phyloP scores from a whole-genome alignment of 2,888 invertebrate genomes.

The Tanypteryx hageni region DNA sequence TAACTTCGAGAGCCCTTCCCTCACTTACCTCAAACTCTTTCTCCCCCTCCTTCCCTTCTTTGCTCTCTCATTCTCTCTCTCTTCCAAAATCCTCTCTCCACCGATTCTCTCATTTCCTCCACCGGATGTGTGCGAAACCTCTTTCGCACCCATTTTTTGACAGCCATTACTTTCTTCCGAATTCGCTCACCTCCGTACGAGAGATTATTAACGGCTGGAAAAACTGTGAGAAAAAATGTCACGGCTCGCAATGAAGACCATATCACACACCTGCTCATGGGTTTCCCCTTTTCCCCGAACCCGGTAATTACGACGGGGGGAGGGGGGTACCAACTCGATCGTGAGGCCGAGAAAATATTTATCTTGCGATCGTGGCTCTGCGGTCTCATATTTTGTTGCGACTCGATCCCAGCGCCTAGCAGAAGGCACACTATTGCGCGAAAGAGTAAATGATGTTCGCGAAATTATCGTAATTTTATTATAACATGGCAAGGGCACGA shows the following conservation, averaged over 20 bases:
- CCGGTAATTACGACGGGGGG: too few relatives aligned
- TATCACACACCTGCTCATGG: conserved; percentile 56
- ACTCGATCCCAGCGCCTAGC: too few relatives aligned
- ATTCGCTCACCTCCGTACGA: not conserved
- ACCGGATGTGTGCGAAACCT: too few relatives aligned
- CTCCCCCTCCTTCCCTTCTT: conserved; percentile 11
- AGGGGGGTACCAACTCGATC: too few relatives aligned
- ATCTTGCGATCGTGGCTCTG: too few relatives aligned
- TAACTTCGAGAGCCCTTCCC: too few relatives aligned
- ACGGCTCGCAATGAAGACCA: conserved; percentile 4
- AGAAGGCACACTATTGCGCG: too few relatives aligned
- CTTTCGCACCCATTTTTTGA: not conserved
- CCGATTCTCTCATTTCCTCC: not conserved
- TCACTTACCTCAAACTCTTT: not conserved
- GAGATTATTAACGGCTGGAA: not conserved
- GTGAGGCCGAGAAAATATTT: too few relatives aligned
- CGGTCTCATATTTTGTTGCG: too few relatives aligned
- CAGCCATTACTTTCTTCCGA: not conserved
- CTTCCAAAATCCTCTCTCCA: not conserved
- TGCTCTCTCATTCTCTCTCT: not conserved
- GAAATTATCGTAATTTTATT: too few relatives aligned
- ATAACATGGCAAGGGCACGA: too few relatives aligned
- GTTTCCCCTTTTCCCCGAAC: not conserved
- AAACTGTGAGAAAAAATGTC: not conserved
- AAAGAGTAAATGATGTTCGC: too few relatives aligned